These are phyloP conservation scores for Lepidurus apus DNA, from an alignment of 1,140 invertebrate genomes.

Conservation along the genomic window DNA sequence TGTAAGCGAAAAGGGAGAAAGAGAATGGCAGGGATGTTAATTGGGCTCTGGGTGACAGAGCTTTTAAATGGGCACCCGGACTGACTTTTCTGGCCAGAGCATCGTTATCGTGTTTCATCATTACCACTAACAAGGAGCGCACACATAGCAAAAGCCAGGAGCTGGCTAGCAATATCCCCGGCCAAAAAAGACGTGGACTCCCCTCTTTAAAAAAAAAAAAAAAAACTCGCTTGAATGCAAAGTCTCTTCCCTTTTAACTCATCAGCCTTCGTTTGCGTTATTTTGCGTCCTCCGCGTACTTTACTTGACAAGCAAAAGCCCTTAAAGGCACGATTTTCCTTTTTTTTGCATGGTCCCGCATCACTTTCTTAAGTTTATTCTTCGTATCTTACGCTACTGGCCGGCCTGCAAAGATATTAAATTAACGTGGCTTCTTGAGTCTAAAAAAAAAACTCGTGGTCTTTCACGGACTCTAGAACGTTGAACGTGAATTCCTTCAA, in stretches of 20 bases:
- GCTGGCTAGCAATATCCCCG: background rate
- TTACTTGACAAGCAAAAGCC: conserved; percentile 14
- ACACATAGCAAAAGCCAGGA: background rate
- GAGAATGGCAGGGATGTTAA: conserved; percentile 18
- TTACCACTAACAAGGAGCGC: conserved; percentile 21
- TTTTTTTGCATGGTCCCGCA: background rate
- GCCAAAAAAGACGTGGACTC: background rate
- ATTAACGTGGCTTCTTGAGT: background rate
- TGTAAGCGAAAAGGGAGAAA: background rate
- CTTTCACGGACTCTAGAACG: background rate
- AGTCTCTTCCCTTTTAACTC: background rate
- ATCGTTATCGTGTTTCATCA: conserved; percentile 22
- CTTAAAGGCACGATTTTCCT: background rate
- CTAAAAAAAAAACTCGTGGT: background rate
- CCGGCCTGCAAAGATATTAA: background rate
- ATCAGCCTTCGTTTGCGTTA: too few species aligned
- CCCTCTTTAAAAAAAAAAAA: too few species aligned
- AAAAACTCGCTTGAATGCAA: background rate
- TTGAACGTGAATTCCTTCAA: background rate
- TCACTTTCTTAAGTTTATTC: background rate
- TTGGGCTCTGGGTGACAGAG: conserved; percentile 12
- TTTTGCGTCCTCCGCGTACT: background rate
- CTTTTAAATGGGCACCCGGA: conserved; percentile 18
- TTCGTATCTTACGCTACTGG: background rate
- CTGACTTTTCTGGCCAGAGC: conserved; percentile 7